Conservation (phyloP, 1,140 invertebrate genomes). For the Pectinophora gossypiella region DNA sequence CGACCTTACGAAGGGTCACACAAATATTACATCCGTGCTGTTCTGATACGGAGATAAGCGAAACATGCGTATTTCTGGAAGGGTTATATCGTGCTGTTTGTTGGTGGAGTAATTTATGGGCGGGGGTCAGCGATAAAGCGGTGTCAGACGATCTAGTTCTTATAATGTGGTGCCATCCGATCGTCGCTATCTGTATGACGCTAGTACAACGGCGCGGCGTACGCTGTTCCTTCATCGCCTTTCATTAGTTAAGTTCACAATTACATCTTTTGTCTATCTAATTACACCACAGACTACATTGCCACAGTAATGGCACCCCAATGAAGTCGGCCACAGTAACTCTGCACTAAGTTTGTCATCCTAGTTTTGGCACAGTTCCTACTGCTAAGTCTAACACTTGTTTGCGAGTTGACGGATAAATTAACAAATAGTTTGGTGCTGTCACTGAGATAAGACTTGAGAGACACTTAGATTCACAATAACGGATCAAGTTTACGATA, state of each 20-base stretch:
- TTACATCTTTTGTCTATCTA: too few species aligned
- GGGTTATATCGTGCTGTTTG: constrained; percentile 20
- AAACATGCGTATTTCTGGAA: constrained; percentile 31
- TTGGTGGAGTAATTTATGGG: constrained; percentile 24
- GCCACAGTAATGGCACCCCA: too few species aligned
- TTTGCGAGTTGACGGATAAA: background rate
- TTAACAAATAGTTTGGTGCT: background rate
- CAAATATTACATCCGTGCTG: constrained; percentile 29
- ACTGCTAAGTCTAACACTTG: background rate
- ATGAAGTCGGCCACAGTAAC: too few species aligned
- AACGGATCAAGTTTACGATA: too few species aligned
- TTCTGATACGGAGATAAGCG: constrained; percentile 27
- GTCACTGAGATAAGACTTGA: too few species aligned
- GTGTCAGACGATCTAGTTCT: constrained; percentile 14
- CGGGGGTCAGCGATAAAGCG: constrained; percentile 29
- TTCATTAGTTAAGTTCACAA: too few species aligned
- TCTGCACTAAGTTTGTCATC: too few species aligned
- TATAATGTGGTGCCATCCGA: background rate
- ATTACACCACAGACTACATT: too few species aligned
- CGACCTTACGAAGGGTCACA: constrained; percentile 24
- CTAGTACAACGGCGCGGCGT: too few species aligned
- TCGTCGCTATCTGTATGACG: too few species aligned
- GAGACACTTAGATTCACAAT: too few species aligned
- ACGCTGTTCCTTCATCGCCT: too few species aligned
- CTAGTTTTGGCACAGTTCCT: background rate